Evolutionary conservation across 1,140 invertebrate species (phyloP), one percentile per base, ranked within the genome.

Genomic region (Aphaenogaster ashmeadi): DNA sequence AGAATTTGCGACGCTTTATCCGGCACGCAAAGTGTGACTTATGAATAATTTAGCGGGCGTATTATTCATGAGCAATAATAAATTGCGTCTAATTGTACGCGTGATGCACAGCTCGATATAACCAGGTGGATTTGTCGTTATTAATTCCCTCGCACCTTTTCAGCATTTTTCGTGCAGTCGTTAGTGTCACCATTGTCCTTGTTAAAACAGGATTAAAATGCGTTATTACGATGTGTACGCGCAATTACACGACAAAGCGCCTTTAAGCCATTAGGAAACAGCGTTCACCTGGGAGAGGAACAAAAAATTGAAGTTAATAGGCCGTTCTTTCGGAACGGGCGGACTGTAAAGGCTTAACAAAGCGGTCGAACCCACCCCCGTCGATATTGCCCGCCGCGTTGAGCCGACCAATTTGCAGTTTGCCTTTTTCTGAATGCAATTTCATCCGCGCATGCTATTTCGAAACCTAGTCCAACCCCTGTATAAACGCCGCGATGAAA

Each of bases 21-120:
- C 86, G 79, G 74, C 89, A 87, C 88, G 89, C 85, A 33, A 90
- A 87, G 89, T 83, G 89, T 87, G 67, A 90, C 89, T 90, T 90
- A 90, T 90, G 89, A 89, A 90, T 90, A 84, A 90, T 90, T 90
- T 90, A 87, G 81, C 88, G 52, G 36, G 50, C 47, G 79, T 81
- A 90, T 90, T 90, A 90, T 90, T 90, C 89, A 90, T 85, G 33
- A 47, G 21, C 21, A 47, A 44, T 86, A 84, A 89, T 90, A 89
- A 89, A 90, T 79, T 86, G 88, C 50, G 6, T 56, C 60, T 78
- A 89, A 90, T 90, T 89, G 87, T 80, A 81, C 18, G 41, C 44
- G 60, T 83, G 88, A 90, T 90, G 75, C 89, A 77, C 72, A 60
- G 58, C 69, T 80, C 62, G 78, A 90, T 78, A 83, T 56, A 89